Conservation (phyloP, 1,140 invertebrate genomes). For the Rhynchophorus ferrugineus region DNA sequence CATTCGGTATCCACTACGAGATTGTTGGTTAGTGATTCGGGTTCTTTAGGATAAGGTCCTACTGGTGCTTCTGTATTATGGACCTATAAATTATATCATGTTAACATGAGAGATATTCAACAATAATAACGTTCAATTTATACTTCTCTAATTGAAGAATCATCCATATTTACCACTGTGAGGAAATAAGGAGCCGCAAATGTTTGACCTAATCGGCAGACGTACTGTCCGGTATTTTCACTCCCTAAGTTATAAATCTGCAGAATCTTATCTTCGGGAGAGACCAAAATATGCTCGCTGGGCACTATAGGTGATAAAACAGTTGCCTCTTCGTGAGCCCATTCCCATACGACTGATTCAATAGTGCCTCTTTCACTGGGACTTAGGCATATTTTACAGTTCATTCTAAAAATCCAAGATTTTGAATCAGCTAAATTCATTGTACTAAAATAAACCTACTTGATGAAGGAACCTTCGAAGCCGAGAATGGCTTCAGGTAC, state of each 20-base stretch:
- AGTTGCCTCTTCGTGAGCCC: constrained; percentile 30
- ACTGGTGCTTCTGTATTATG: constrained; percentile 29
- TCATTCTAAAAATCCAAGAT: constrained; percentile 26
- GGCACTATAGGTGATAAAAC: constrained; percentile 34
- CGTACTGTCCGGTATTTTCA: constrained; percentile 45
- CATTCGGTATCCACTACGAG: constrained; percentile 45
- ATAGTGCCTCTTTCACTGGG: constrained; percentile 36
- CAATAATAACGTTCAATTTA: not conserved
- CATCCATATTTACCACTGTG: constrained; percentile 40
- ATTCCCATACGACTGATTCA: constrained; percentile 44
- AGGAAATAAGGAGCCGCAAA: constrained; percentile 42
- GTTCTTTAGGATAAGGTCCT: constrained; percentile 29
- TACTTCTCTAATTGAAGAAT: constrained; percentile 19
- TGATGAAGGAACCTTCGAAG: constrained; percentile 41
- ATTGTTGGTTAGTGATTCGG: constrained; percentile 35
- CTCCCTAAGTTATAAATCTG: constrained; percentile 43
- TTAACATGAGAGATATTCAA: not conserved
- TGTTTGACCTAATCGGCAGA: constrained; percentile 42
- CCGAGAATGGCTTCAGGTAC: constrained; percentile 40
- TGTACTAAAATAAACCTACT: constrained; percentile 37
- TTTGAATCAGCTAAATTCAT: constrained; percentile 7
- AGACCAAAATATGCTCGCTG: constrained; percentile 41
- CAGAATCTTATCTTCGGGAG: constrained; percentile 40
- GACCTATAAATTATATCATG: constrained; percentile 26
- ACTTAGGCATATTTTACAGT: constrained; percentile 47